Percentiles rank a stretch among this genome's conserved stretches.
Conservation (phyloP, 1,140 invertebrate genomes). For the Cydia pomonella region DNA sequence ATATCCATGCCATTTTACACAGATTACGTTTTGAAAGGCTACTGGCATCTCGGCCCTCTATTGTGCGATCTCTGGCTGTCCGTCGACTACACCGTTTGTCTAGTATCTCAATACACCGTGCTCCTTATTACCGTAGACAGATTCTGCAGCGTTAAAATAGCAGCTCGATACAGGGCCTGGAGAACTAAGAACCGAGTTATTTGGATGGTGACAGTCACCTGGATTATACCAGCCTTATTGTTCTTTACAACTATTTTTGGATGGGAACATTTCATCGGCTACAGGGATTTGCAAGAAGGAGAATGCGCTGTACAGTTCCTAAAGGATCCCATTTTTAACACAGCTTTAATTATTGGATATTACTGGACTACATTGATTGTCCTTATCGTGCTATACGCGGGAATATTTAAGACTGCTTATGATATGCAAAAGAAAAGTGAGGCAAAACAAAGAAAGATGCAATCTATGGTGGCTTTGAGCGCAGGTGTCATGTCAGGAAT, state of each 20-base stretch:
- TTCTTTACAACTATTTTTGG: slow-evolving; percentile 99
- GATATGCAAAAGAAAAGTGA: slow-evolving; percentile 99
- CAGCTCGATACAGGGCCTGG: slow-evolving; percentile 98
- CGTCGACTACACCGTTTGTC: slow-evolving; percentile 99
- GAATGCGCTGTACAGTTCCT: slow-evolving; percentile 99
- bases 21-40: slow-evolving; percentile 96
- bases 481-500: slow-evolving; percentile 93
- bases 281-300: slow-evolving; percentile 91
- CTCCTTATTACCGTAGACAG: slow-evolving; percentile 99
- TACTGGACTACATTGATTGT: slow-evolving; percentile 98
- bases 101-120: slow-evolving; percentile 99
- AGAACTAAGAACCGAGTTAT: slow-evolving; percentile 95
- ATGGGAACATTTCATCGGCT: slow-evolving; percentile 98
- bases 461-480: slow-evolving; percentile 94
- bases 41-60: slow-evolving; percentile 98
- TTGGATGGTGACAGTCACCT: slow-evolving; percentile 97
- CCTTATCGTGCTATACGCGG: slow-evolving; percentile 96
- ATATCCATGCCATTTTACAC: slow-evolving; percentile 98
- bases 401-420: slow-evolving; percentile 99
- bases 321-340: slow-evolving; percentile 98
- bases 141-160: slow-evolving; percentile 99
- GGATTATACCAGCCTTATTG: slow-evolving; percentile 97
- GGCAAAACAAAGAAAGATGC: slow-evolving; percentile 96
- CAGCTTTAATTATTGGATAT: slow-evolving; percentile 98
- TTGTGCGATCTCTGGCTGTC: slow-evolving; percentile 99